Percentiles rank a stretch among this genome's conserved stretches.
phyloP scores from a whole-genome alignment of 2,888 invertebrate species.

The Diarsia rubi region DNA sequence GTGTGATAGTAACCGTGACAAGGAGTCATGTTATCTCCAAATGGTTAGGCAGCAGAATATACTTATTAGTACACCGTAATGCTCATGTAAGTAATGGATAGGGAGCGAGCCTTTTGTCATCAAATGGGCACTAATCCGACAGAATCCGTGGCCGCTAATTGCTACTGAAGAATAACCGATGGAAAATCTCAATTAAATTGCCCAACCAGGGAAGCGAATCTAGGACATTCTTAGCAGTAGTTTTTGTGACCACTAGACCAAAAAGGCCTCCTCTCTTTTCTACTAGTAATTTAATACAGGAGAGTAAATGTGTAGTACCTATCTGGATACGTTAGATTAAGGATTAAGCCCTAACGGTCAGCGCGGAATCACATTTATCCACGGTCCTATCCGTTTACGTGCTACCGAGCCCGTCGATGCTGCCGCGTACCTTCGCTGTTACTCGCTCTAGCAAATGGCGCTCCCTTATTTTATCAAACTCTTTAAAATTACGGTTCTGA shows the following conservation, averaged over 20 bases:
- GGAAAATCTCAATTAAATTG: neutral
- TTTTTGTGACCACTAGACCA: neutral
- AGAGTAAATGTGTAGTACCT: neutral
- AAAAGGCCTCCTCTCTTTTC: no score
- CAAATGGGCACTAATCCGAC: neutral
- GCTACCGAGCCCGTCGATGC: no score
- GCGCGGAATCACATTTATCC: no score
- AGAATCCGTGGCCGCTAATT: neutral
- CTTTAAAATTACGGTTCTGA: no score
- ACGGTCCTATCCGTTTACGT: no score
- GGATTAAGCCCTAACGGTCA: no score
- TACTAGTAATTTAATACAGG: neutral
- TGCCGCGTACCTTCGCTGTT: no score
- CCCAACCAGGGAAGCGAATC: neutral
- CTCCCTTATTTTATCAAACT: no score
- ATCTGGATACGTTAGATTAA: no score
- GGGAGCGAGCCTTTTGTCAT: neutral
- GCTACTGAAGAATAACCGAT: neutral
- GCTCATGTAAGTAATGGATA: neutral
- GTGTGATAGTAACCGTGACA: no score
- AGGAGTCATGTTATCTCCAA: neutral
- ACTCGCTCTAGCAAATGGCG: no score
- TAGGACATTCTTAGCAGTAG: neutral
- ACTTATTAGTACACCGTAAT: neutral
- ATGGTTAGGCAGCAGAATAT: neutral